Base-by-base conservation (phyloP, 2,797 vertebrate species). In the Eptatretus atami region DNA sequence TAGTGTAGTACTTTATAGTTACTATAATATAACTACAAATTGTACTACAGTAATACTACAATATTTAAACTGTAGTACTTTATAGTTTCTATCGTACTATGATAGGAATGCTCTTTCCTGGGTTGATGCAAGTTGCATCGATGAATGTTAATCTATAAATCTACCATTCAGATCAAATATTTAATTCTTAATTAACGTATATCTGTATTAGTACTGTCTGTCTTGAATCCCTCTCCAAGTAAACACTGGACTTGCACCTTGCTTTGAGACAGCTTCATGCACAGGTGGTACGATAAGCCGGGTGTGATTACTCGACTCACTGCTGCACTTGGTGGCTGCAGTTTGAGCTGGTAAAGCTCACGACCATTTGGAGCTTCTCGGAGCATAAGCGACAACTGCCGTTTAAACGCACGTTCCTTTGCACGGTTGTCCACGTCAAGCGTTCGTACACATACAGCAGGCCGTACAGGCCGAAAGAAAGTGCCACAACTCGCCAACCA, bases 301-400 rank as follows among this genome's bases (percentile, higher is more conserved):
- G n/a, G n/a, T 15, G 15, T 44, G 14, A 44, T 15, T 19, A 54
- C 9, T 13, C 55, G 31, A 78, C 83, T 87, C 71, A 98, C 92
- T 92, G 87, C 69, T 98, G 87, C 66, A 98, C 92, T 74, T 98
- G 92, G 73, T 98, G 88, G 75, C 92, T 98, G 75, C 92, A 98
- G 71, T 95, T 95, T 44, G 88, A 93, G 63, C 92, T 86, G 0
- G 92, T 98, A 69, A 92, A 95, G 71, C 87, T 94, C 76, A 96
- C 84, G 0, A 96, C 79, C 52, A 95, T 83, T 75, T 96, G 87
- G 44, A 98, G 73, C 63, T 95, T 94, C 76, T 96, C 87, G 0
- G 80, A 55, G 88, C 88, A 0, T 95, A 94, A 12, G 94, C 86
- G 53, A 96, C 88, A 68, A 94, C 77, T 95, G 92, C 5, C 82